phyloP scores from a whole-genome alignment of 2,888 invertebrate genomes.

The Zonitis immaculata region DNA sequence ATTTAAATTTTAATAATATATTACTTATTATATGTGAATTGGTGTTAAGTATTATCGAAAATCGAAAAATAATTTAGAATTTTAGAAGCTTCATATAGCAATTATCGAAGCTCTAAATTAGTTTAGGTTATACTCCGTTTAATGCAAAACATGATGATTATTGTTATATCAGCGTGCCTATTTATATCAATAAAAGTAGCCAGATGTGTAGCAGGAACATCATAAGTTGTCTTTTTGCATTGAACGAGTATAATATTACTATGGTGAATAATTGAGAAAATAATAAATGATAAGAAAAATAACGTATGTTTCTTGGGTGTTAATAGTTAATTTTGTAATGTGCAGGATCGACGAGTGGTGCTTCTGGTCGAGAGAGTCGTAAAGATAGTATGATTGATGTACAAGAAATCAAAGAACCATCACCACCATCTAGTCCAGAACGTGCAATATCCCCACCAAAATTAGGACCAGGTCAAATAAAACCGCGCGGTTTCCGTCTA shows the following conservation, averaged over 20 bases:
- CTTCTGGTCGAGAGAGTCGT: conserved; percentile 47
- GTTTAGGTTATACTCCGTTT: too few species aligned
- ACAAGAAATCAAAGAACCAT: conserved; percentile 48
- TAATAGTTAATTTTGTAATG: conserved; percentile 1
- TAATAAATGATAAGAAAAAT: too few species aligned
- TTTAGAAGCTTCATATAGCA: background rate
- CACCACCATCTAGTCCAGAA: conserved; percentile 55
- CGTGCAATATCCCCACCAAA: conserved; percentile 52
- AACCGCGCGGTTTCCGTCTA: conserved; percentile 69
- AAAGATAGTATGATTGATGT: conserved; percentile 59
- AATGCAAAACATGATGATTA: too few species aligned
- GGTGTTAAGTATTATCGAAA: background rate
- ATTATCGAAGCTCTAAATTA: background rate
- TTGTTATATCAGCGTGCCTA: too few species aligned
- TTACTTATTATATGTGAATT: too few species aligned
- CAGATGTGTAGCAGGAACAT: too few species aligned
- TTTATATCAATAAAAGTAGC: too few species aligned
- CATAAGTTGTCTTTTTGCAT: too few species aligned
- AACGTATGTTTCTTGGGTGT: too few species aligned
- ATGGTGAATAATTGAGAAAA: too few species aligned
- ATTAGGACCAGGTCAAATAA: conserved; percentile 77
- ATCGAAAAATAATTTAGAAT: background rate
- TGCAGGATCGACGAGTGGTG: conserved; percentile 36
- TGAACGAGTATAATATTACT: too few species aligned
- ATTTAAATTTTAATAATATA: too few species aligned